A percentile compares a stretch with the other conserved stretches of the same genome.
phyloP scores from a whole-genome alignment of 2,113 vertebrate species.

The Budorcas taxicolor region DNA sequence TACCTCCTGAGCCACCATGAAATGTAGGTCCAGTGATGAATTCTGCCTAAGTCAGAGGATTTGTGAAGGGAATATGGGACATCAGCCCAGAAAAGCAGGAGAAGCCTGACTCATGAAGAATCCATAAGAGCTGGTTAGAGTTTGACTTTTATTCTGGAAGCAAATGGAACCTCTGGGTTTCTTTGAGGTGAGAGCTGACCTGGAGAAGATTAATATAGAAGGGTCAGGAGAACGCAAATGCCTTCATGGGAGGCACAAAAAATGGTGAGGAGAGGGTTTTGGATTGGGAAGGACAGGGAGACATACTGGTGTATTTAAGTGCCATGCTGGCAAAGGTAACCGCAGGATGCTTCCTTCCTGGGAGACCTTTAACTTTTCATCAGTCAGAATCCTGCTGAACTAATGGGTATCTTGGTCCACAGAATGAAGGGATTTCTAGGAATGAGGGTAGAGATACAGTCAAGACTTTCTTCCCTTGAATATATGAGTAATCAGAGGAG shows the following conservation, averaged over 20 bases:
- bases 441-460: not conserved
- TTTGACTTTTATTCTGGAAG: not conserved
- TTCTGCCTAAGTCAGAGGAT: not conserved
- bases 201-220: not conserved
- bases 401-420: not conserved
- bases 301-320: not conserved
- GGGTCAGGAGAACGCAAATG: not conserved
- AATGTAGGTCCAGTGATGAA: too few relatives aligned
- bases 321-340: not conserved
- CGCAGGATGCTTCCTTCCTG: not conserved
- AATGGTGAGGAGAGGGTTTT: not conserved
- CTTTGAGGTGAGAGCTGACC: not conserved
- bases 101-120: not conserved
- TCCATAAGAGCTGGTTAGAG: not conserved
- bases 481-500: not conserved
- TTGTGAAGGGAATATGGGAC: not conserved
- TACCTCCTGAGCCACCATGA: not conserved
- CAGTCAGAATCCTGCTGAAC: not conserved
- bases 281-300: not conserved
- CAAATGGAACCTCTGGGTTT: not conserved
- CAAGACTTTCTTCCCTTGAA: not conserved
- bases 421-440: constrained; percentile 2
- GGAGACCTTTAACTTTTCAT: not conserved
- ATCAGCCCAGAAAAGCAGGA: not conserved
- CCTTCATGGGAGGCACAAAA: not conserved